A percentile compares a stretch with the other conserved stretches of the same genome.
These are phyloP conservation scores for Recurvirostra avosetta DNA, from an alignment of 2,113 vertebrate species.

Conservation along the genomic window DNA sequence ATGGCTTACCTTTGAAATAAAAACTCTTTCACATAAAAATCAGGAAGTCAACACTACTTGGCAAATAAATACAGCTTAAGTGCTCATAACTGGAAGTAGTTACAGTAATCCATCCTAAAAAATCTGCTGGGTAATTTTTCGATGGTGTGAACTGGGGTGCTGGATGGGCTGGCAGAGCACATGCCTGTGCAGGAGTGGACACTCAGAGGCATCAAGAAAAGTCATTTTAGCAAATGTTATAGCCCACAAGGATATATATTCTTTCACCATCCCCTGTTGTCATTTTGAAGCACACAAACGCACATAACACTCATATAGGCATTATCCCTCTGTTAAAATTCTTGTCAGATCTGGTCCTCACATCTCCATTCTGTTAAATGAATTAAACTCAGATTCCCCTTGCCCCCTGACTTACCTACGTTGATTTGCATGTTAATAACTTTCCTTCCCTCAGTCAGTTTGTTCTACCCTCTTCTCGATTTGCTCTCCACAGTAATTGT, in stretches of 20 bases:
- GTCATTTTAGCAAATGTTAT: neutral
- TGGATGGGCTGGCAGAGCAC: neutral
- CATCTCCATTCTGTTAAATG: neutral
- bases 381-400: neutral
- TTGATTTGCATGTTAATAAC: slow-evolving; percentile 24
- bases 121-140: neutral
- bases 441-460: neutral
- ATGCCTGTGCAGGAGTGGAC: neutral
- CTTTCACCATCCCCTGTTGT: neutral
- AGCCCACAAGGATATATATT: neutral
- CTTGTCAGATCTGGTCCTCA: neutral
- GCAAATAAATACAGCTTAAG: slow-evolving; percentile 7
- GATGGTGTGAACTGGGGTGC: neutral
- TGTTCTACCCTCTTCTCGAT: neutral
- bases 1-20: slow-evolving; percentile 12
- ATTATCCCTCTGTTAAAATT: neutral
- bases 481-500: neutral
- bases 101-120: neutral
- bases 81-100: neutral
- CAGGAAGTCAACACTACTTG: neutral
- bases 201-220: neutral
- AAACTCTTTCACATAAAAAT: slow-evolving; percentile 9
- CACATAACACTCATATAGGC: neutral
- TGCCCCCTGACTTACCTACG: neutral
- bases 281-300: neutral